Percentiles rank a stretch among this genome's conserved stretches.
These are phyloP conservation scores for Chaunax sp. DNA, from an alignment of 2,797 vertebrate genomes.

Conservation along the genomic window DNA sequence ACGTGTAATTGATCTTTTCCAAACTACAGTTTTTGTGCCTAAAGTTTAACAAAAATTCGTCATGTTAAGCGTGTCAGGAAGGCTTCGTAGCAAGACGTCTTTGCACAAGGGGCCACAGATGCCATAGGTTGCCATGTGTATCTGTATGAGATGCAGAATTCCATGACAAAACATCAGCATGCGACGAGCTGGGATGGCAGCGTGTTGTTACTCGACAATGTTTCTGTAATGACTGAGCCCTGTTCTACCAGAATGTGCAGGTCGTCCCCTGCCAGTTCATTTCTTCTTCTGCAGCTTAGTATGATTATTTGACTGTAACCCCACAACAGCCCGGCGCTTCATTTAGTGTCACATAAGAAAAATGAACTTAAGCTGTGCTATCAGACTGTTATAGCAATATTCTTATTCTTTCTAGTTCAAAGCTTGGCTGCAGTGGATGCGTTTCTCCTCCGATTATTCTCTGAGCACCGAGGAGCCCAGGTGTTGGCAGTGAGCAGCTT, in stretches of 20 bases:
- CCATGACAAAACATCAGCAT: too few species aligned
- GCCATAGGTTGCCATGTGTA: too few species aligned
- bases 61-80: too few species aligned
- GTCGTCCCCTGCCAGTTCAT: slow-evolving; percentile 35
- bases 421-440: slow-evolving; percentile 41
- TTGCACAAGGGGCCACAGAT: too few species aligned
- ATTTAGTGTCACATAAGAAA: slow-evolving; percentile 26
- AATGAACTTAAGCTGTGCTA: slow-evolving; percentile 25
- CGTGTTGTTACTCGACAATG: too few species aligned
- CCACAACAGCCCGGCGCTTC: slow-evolving; percentile 19
- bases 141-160: too few species aligned
- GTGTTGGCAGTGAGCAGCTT: slow-evolving; percentile 78
- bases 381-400: slow-evolving; percentile 31
- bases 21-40: too few species aligned
- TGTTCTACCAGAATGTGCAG: slow-evolving; percentile 19
- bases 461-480: slow-evolving; percentile 66
- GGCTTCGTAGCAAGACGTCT: too few species aligned
- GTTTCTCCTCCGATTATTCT: slow-evolving; percentile 53
- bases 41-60: too few species aligned
- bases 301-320: not conserved
- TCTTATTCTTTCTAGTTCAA: slow-evolving; percentile 51
- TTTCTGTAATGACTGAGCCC: too few species aligned
- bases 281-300: not conserved
- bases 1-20: too few species aligned
- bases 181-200: too few species aligned